A percentile compares a stretch with the other conserved stretches of the same genome.
These are phyloP conservation scores for Mareca penelope DNA, from an alignment of 2,797 vertebrate species.

Conservation along the genomic window DNA sequence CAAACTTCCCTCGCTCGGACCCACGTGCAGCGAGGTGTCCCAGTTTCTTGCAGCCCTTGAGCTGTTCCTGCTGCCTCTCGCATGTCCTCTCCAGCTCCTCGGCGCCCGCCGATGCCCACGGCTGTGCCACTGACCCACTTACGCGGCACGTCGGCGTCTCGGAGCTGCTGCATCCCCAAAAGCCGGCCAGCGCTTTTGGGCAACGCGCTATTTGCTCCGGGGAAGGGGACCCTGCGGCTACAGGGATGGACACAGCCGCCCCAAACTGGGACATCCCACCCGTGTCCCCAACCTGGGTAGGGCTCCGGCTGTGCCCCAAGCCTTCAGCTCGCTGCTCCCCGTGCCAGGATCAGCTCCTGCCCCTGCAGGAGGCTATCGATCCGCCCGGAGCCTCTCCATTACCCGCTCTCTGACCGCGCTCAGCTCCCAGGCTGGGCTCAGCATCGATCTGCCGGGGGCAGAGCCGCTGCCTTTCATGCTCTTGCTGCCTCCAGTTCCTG, in stretches of 20 bases:
- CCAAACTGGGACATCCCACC: no score
- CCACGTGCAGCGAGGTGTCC: conserved; percentile 39
- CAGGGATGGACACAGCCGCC: no score
- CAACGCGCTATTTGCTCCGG: no score
- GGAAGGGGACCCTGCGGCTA: no score
- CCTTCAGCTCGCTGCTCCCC: background rate
- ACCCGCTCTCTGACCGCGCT: background rate
- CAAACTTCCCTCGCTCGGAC: background rate
- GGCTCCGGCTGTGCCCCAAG: background rate
- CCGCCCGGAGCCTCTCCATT: background rate
- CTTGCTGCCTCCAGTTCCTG: background rate
- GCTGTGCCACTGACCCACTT: conserved; percentile 67
- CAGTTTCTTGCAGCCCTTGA: conserved; percentile 62
- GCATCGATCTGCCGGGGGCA: background rate
- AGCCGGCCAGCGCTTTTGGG: no score
- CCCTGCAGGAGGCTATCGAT: background rate
- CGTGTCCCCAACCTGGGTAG: no score
- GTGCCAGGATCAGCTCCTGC: background rate
- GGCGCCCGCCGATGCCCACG: background rate
- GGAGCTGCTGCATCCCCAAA: background rate
- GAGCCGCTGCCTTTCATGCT: background rate
- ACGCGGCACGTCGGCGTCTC: fast-evolving
- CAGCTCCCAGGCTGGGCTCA: background rate
- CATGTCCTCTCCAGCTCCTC: conserved; percentile 40
- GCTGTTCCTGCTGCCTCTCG: background rate